Base-by-base conservation (phyloP, 2,888 invertebrate species). In the Leptinotarsa tumamoca region DNA sequence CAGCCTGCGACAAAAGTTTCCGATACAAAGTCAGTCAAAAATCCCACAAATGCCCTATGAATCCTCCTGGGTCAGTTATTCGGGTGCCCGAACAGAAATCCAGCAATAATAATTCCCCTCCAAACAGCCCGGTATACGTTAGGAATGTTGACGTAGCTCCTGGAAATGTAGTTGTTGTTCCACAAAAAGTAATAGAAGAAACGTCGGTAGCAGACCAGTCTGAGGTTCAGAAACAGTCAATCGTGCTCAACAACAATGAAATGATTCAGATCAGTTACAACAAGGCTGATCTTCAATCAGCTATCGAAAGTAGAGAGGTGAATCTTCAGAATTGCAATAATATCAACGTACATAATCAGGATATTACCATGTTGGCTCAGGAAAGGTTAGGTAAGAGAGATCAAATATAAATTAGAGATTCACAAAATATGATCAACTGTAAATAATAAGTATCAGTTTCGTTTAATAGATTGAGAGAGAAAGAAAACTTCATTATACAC, bases 1-100 rank as follows among this genome's bases (percentile, higher is more conserved):
- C 93, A 63, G 91, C 92, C 10, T 96, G 96, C 86, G 92, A 94
- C 71, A 95, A 95, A 89, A 94, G 91, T 84, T 96, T 96, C 86
- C 91, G 96, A 76, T 96, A 96, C 83, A 96, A 96, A 91, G 95
- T 95, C 14, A 95, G 95, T 71, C 94, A 95, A 87, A 90, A 95
- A 84, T 95, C 95, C 4, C 95, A 96, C 84, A 95, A 95, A 88
- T 96, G 95, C 84, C 90, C 91, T 76, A 90, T 90, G 4, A 92
- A 92, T 84, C 91, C 92, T 72, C 91, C 92, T 51, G 92, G 91
- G 18, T 90, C 89, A 18, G 91, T 91, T 2, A 86, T 91, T 2
- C 87, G 91, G 61, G 74, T 83, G 15, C 74, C 74, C 4, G 83
- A 82, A 17, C 51, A 74, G 43, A 70, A 78, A 58, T 63, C 72